A percentile compares a stretch with the other conserved stretches of the same genome.
Conservation (phyloP, 1,140 invertebrate species). For the Drosophila athabasca region DNA sequence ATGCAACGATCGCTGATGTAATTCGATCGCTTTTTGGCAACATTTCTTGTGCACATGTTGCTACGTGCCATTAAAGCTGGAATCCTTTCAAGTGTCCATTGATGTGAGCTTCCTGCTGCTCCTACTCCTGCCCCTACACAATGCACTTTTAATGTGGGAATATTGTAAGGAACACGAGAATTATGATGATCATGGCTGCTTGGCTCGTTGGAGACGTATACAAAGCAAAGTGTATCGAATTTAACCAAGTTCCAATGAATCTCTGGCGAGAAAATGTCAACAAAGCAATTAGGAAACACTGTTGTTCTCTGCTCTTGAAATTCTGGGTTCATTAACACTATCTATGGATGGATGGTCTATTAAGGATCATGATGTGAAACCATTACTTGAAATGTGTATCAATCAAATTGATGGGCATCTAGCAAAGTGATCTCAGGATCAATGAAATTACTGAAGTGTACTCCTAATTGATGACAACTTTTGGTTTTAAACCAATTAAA, state of each 20-base stretch:
- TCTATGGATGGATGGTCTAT: constrained; percentile 5
- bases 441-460: not conserved
- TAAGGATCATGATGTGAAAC: constrained; percentile 20
- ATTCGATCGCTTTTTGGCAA: constrained; percentile 61
- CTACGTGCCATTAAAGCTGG: constrained; percentile 66
- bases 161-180: constrained; percentile 51
- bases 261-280: constrained; percentile 31
- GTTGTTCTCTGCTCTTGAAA: constrained; percentile 8
- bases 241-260: constrained; percentile 32
- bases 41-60: constrained; percentile 55
- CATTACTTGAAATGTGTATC: constrained; percentile 4
- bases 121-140: constrained; percentile 28
- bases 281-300: constrained; percentile 11
- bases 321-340: constrained; percentile 38
- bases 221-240: constrained; percentile 36
- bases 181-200: constrained; percentile 23
- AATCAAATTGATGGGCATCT: constrained; percentile 1
- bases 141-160: constrained; percentile 70
- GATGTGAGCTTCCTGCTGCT: constrained; percentile 74
- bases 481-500: too few species aligned
- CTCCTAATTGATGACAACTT: too few species aligned
- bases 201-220: not conserved
- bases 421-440: not conserved
- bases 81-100: constrained; percentile 74
- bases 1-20: constrained; percentile 41